Evolutionary conservation across 2,888 invertebrate genomes (phyloP).

Genomic region (Sceliomorpha sp.): DNA sequence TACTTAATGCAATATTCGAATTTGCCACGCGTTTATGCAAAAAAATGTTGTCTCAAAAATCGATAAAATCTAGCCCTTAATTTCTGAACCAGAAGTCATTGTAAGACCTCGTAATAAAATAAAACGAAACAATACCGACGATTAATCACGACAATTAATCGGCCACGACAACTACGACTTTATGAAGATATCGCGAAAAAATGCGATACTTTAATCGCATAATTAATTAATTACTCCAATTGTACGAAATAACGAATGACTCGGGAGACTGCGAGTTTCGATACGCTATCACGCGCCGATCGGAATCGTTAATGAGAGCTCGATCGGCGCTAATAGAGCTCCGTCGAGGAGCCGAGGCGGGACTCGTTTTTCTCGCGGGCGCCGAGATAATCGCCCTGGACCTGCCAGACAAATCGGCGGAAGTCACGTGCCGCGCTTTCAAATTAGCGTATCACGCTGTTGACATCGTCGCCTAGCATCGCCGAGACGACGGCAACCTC

Average conservation of each 20-base stretch:
- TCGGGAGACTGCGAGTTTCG: conserved; percentile 54
- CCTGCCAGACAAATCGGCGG: conserved; percentile 38
- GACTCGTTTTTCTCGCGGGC: conserved; percentile 27
- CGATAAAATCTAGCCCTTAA: too few species aligned
- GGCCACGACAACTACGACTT: too few species aligned
- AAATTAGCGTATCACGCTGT: conserved; percentile 63
- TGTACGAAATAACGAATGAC: conserved; percentile 13
- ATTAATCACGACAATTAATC: too few species aligned
- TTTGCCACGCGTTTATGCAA: too few species aligned
- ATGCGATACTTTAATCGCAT: too few species aligned
- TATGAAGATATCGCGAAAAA: too few species aligned
- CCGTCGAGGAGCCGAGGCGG: conserved; percentile 8
- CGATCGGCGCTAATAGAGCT: conserved; percentile 56
- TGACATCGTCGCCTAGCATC: conserved; percentile 28
- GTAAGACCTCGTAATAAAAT: too few species aligned
- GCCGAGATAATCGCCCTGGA: conserved; percentile 45
- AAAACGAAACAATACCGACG: too few species aligned
- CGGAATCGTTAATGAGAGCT: conserved; percentile 60
- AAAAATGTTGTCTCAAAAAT: too few species aligned
- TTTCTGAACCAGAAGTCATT: too few species aligned
- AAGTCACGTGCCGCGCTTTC: conserved; percentile 58
- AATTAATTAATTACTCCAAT: too few species aligned
- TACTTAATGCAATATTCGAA: too few species aligned
- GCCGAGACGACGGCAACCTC: conserved; percentile 18
- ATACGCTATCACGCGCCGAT: conserved; percentile 57